A percentile compares a stretch with the other conserved stretches of the same genome.
Conservation (phyloP, 2,888 invertebrate species). For the Steinernema scapterisci region DNA sequence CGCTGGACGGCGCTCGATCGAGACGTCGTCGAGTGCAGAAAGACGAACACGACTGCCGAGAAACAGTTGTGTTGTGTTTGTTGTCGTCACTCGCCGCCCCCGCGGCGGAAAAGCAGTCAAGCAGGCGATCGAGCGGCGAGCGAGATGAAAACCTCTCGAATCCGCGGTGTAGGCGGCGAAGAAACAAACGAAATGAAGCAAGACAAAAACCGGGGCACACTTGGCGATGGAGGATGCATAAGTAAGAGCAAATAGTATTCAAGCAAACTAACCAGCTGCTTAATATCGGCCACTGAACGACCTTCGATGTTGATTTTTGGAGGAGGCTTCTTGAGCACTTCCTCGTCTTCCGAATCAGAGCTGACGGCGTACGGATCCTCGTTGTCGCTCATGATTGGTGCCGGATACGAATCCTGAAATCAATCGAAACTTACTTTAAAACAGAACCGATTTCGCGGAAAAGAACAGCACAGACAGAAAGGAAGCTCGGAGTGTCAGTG, state of each 20-base stretch:
- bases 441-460: background rate
- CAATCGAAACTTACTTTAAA: background rate
- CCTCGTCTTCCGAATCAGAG: conserved; percentile 64
- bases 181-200: conserved; percentile 6
- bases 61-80: conserved; percentile 32
- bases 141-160: conserved; percentile 12
- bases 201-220: background rate
- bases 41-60: conserved; percentile 14
- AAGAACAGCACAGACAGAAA: background rate
- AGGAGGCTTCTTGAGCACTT: conserved; percentile 49
- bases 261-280: conserved; percentile 56
- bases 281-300: conserved; percentile 53
- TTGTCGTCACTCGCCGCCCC: conserved; percentile 29
- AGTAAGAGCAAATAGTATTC: conserved; percentile 7
- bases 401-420: too few species aligned
- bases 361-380: conserved; percentile 67
- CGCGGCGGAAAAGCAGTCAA: conserved; percentile 18
- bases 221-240: background rate
- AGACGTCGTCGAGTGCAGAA: background rate
- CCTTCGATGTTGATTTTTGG: conserved; percentile 65
- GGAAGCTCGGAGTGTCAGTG: background rate
- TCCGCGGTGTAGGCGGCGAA: conserved; percentile 11
- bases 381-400: conserved; percentile 57
- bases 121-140: background rate
- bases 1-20: background rate